Evolutionary conservation across 2,888 invertebrate species (phyloP).

Genomic region (Alsophila aescularia): DNA sequence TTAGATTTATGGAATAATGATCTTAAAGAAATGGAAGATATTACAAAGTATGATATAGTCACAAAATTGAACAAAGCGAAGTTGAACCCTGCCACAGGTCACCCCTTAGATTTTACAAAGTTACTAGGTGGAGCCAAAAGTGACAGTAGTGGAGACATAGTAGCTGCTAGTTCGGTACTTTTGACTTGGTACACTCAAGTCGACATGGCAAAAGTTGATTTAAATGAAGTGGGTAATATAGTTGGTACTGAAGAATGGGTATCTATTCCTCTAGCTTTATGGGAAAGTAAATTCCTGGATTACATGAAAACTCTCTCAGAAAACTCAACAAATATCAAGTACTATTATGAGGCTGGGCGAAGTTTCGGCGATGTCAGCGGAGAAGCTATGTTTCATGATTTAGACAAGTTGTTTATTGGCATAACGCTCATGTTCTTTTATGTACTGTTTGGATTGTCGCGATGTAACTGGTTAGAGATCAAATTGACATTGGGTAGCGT

Average conservation of each 20-base stretch:
- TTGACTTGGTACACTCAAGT: constrained; percentile 87
- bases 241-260: constrained; percentile 92
- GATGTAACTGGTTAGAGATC: constrained; percentile 89
- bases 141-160: constrained; percentile 85
- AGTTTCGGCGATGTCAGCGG: constrained; percentile 91
- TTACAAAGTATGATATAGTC: constrained; percentile 86
- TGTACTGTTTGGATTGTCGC: constrained; percentile 89
- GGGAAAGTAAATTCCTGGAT: constrained; percentile 85
- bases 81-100: constrained; percentile 87
- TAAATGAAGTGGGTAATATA: constrained; percentile 87
- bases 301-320: constrained; percentile 64
- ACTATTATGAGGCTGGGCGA: constrained; percentile 86
- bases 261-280: constrained; percentile 81
- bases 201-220: constrained; percentile 87
- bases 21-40: constrained; percentile 72
- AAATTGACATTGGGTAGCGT: constrained; percentile 87
- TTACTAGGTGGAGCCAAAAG: constrained; percentile 85
- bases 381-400: constrained; percentile 88
- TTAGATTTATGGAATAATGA: constrained; percentile 89
- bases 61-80: constrained; percentile 84
- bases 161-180: constrained; percentile 86
- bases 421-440: constrained; percentile 89
- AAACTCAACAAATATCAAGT: constrained; percentile 60
- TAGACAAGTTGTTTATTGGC: constrained; percentile 88
- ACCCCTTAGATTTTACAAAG: constrained; percentile 85